phyloP scores from a whole-genome alignment of 2,113 vertebrate species.

The Calyptomena viridis region DNA sequence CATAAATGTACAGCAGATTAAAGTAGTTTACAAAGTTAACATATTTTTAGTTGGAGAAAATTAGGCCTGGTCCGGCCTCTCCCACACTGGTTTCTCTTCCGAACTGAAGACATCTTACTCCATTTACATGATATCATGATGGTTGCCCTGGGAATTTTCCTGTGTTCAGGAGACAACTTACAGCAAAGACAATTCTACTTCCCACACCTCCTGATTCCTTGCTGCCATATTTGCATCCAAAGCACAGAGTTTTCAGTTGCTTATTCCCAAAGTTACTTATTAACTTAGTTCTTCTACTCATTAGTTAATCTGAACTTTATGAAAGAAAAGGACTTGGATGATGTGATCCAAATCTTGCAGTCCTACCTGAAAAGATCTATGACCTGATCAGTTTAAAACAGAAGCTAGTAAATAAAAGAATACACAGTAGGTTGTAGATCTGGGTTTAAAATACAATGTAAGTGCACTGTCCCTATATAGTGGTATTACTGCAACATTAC shows the following conservation, averaged over 20 bases:
- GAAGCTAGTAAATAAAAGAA: not conserved
- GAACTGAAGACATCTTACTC: not conserved
- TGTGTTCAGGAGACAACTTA: not conserved
- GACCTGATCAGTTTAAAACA: not conserved
- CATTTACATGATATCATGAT: not conserved
- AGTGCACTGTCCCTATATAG: not conserved
- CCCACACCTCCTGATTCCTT: not conserved
- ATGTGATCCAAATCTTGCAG: not conserved
- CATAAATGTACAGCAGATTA: not conserved
- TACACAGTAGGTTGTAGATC: not conserved
- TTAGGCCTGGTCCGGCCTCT: not conserved
- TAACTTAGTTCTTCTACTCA: not conserved
- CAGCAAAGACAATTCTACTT: not conserved
- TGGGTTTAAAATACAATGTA: not conserved
- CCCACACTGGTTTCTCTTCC: not conserved
- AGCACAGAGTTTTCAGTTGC: not conserved
- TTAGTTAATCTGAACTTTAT: not conserved
- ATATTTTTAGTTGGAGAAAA: not conserved
- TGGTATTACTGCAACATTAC: not conserved
- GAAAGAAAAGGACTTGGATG: not conserved
- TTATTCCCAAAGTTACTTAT: not conserved
- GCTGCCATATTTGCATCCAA: not conserved
- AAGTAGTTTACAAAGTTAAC: not conserved
- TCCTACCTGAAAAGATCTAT: not conserved
- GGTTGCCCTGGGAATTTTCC: not conserved